Percentiles rank a stretch among this genome's conserved stretches.
phyloP scores from a whole-genome alignment of 2,113 vertebrate genomes.

The Miniopterus natalensis region DNA sequence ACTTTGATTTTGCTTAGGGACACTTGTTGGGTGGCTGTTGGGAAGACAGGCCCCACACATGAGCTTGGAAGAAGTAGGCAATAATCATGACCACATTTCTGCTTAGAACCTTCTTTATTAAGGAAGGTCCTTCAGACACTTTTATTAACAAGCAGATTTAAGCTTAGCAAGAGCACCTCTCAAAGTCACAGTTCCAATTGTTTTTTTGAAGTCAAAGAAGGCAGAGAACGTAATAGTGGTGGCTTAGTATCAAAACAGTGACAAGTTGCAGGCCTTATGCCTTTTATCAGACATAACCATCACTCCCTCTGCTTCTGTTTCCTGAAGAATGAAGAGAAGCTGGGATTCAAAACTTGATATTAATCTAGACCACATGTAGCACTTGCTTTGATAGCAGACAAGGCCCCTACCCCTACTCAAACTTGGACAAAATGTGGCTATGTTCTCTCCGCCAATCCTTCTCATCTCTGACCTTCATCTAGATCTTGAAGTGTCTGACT shows the following conservation, averaged over 20 bases:
- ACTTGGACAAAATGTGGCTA: not conserved
- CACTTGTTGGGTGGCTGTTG: not conserved
- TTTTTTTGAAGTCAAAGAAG: conserved; percentile 68
- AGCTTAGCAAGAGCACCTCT: conserved; percentile 78
- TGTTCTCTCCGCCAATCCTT: conserved; percentile 11
- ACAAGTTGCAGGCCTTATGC: not conserved
- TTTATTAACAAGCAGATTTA: conserved; percentile 76
- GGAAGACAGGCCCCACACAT: not conserved
- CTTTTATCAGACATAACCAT: not conserved
- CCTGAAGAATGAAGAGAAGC: not conserved
- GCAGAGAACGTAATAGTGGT: conserved; percentile 1
- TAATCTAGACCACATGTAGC: not conserved
- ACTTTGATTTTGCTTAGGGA: not conserved
- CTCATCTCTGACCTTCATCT: not conserved
- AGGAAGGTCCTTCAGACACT: conserved; percentile 66
- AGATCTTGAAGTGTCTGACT: conserved; percentile 84
- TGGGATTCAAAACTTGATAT: not conserved
- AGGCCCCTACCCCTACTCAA: not conserved
- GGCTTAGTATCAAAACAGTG: not conserved
- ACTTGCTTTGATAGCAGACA: not conserved
- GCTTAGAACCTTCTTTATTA: conserved; percentile 84
- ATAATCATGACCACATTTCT: conserved; percentile 27
- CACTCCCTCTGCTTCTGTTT: conserved; percentile 10
- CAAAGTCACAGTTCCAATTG: conserved; percentile 70
- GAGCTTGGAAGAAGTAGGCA: not conserved